These are phyloP conservation scores for Pachydiplax longipennis DNA, from an alignment of 2,888 invertebrate genomes.

Conservation along the genomic window DNA sequence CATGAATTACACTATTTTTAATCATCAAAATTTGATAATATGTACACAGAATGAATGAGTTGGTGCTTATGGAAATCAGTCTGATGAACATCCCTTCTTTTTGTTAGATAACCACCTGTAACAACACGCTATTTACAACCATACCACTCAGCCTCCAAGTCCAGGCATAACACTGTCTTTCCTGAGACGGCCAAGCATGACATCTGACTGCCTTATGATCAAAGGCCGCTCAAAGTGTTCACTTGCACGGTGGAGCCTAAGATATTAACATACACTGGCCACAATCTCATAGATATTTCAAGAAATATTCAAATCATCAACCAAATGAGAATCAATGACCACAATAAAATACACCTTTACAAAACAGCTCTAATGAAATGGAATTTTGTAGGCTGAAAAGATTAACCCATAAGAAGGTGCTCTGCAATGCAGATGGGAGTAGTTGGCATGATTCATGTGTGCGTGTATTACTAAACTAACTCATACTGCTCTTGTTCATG, in stretches of 20 bases:
- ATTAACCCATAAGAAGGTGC: background rate
- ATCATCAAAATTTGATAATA: constrained; percentile 44
- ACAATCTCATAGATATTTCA: constrained; percentile 13
- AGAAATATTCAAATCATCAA: background rate
- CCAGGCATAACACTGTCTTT: constrained; percentile 7
- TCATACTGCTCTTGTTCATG: background rate
- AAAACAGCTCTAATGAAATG: background rate
- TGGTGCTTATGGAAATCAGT: constrained; percentile 42
- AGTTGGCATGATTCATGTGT: background rate
- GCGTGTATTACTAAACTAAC: constrained; percentile 5
- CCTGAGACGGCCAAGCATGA: background rate
- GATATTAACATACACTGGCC: constrained; percentile 30
- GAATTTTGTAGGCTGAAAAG: constrained; percentile 8
- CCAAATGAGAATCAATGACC: constrained; percentile 23
- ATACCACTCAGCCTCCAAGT: constrained; percentile 21
- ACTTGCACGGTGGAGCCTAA: background rate
- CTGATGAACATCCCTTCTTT: constrained; percentile 39
- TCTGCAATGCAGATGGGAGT: constrained; percentile 15
- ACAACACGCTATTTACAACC: constrained; percentile 29
- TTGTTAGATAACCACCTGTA: constrained; percentile 24
- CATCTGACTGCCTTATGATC: background rate
- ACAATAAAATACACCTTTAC: background rate
- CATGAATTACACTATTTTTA: constrained; percentile 45
- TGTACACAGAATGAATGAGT: constrained; percentile 44
- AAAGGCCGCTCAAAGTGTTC: background rate